Conservation (phyloP, 1,140 invertebrate species). For the Campoletis sonorensis region DNA sequence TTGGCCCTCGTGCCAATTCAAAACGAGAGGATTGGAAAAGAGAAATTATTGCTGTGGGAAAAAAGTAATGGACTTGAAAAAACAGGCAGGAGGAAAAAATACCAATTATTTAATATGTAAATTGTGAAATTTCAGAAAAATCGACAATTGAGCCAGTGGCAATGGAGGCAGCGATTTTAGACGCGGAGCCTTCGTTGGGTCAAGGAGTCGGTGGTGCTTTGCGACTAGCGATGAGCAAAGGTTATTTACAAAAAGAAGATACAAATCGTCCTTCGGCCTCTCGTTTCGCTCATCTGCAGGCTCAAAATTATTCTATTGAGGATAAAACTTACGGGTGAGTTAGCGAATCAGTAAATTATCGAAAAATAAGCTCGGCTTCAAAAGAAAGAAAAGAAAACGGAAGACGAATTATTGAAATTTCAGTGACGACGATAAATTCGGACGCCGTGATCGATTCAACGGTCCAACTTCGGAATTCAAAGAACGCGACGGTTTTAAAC, state of each 20-base stretch:
- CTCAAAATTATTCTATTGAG: conserved; percentile 97
- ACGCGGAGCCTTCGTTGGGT: conserved; percentile 96
- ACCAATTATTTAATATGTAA: conserved; percentile 29
- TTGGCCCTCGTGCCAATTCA: no score
- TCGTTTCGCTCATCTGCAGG: conserved; percentile 87
- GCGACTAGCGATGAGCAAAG: conserved; percentile 95
- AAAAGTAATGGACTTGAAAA: no score
- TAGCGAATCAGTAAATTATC: neutral
- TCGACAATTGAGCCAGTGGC: conserved; percentile 69
- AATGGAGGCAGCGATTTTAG: conserved; percentile 87
- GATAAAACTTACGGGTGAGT: conserved; percentile 92
- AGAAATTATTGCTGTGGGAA: no score
- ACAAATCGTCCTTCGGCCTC: conserved; percentile 83
- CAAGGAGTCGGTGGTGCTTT: conserved; percentile 94
- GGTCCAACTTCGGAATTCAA: conserved; percentile 95
- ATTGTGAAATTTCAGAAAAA: conserved; percentile 66
- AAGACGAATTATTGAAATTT: neutral
- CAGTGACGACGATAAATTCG: conserved; percentile 91
- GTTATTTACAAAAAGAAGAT: conserved; percentile 92
- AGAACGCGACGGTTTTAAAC: conserved; percentile 95
- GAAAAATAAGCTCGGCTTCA: neutral
- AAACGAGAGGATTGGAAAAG: no score
- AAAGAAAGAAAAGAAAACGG: neutral
- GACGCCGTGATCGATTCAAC: conserved; percentile 86
- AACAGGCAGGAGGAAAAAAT: no score